Conservation (phyloP, 2,113 vertebrate genomes). For the Apus apus region DNA sequence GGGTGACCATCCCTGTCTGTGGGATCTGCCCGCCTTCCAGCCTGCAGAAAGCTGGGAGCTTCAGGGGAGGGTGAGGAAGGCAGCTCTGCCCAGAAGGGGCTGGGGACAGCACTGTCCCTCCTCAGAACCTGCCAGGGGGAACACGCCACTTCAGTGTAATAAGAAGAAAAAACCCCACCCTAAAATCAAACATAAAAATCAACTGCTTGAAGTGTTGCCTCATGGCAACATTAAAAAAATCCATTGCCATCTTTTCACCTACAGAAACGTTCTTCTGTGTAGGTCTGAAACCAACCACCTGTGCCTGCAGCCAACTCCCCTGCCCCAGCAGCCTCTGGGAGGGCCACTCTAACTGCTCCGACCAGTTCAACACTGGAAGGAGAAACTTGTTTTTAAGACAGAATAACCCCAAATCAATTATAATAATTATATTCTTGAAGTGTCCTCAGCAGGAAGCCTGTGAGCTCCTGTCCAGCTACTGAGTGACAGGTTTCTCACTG, state of each 20-base stretch:
- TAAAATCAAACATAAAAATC: neutral
- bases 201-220: neutral
- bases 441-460: neutral
- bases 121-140: too few relatives aligned
- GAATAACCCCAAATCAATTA: neutral
- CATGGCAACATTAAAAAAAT: neutral
- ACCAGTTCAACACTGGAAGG: neutral
- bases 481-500: neutral
- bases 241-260: neutral
- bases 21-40: neutral
- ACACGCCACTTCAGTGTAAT: too few relatives aligned
- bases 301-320: neutral
- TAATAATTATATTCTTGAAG: too few relatives aligned
- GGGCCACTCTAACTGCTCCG: neutral
- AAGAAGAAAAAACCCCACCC: neutral
- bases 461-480: neutral
- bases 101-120: accelerated
- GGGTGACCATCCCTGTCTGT: accelerated
- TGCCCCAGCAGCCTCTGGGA: neutral
- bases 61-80: accelerated
- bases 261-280: accelerated
- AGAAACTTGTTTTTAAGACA: neutral
- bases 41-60: neutral
- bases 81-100: neutral
- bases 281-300: neutral